Conservation (phyloP, 2,888 invertebrate species). For the Beris morrisii region DNA sequence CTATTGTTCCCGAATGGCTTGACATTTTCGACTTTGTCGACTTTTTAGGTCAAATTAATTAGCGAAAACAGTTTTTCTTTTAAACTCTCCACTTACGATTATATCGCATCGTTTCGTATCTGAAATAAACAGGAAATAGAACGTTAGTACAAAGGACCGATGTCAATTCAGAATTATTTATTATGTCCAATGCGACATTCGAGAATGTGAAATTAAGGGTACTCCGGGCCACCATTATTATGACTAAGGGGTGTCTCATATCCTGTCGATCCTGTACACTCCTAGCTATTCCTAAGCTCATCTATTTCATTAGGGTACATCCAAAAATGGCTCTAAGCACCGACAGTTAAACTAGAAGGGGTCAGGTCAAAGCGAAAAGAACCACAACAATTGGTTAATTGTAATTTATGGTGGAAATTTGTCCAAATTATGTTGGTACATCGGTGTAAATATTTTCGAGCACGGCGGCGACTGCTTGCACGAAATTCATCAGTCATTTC, state of each 20-base stretch:
- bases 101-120: not conserved
- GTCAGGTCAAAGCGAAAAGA: not conserved
- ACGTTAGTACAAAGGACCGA: slow-evolving; percentile 1
- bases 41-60: not conserved
- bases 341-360: no score
- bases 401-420: slow-evolving; percentile 30
- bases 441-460: not conserved
- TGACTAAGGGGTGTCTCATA: no score
- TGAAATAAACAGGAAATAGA: slow-evolving; percentile 19
- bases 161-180: slow-evolving; percentile 27
- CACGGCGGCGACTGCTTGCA: not conserved
- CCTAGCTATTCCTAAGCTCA: no score
- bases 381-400: slow-evolving; percentile 15
- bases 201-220: no score
- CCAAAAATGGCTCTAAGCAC: no score
- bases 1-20: slow-evolving; percentile 56
- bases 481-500: slow-evolving; percentile 2
- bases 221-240: no score
- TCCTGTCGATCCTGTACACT: no score
- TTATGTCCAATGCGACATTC: not conserved
- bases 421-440: slow-evolving; percentile 30
- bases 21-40: slow-evolving; percentile 46
- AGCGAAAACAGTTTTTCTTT: no score
- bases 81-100: no score
- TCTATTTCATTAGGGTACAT: no score